Evolutionary conservation across 2,888 invertebrate genomes (phyloP).

Genomic region (Tribolium freemani): DNA sequence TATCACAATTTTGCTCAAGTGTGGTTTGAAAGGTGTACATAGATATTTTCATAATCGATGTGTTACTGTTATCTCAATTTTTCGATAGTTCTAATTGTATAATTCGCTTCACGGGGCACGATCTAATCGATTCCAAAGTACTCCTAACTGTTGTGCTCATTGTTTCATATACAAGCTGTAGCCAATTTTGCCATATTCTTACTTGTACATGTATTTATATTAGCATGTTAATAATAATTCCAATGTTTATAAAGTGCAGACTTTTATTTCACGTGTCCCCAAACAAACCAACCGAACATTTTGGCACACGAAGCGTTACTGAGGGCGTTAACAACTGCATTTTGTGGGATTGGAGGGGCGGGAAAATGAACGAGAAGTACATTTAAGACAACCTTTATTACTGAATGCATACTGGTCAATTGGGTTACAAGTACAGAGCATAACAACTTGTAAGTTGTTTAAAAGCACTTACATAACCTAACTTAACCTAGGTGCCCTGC

Average conservation of each 20-base stretch:
- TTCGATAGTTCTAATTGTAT: conserved; percentile 28
- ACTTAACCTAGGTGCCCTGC: conserved; percentile 63
- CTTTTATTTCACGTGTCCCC: not conserved
- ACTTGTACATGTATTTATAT: conserved; percentile 55
- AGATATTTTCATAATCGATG: conserved; percentile 43
- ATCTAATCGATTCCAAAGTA: conserved; percentile 30
- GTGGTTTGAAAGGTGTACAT: conserved; percentile 29
- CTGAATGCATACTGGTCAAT: conserved; percentile 73
- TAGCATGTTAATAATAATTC: conserved; percentile 53
- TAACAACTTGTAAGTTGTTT: conserved; percentile 68
- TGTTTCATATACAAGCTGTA: conserved; percentile 55
- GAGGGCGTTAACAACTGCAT: no score
- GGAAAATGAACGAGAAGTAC: conserved; percentile 52
- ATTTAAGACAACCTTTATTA: conserved; percentile 73
- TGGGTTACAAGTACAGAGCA: conserved; percentile 70
- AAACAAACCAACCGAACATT: no score
- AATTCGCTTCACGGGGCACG: conserved; percentile 23
- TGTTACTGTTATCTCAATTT: conserved; percentile 40
- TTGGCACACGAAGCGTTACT: no score
- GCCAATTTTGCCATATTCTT: conserved; percentile 61
- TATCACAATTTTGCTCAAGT: conserved; percentile 42
- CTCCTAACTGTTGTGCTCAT: conserved; percentile 54
- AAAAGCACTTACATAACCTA: conserved; percentile 70
- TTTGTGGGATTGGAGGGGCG: not conserved
- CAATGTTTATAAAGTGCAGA: conserved; percentile 54